Evolutionary conservation across 2,888 invertebrate genomes (phyloP).

Genomic region (Yponomeuta cagnagella): DNA sequence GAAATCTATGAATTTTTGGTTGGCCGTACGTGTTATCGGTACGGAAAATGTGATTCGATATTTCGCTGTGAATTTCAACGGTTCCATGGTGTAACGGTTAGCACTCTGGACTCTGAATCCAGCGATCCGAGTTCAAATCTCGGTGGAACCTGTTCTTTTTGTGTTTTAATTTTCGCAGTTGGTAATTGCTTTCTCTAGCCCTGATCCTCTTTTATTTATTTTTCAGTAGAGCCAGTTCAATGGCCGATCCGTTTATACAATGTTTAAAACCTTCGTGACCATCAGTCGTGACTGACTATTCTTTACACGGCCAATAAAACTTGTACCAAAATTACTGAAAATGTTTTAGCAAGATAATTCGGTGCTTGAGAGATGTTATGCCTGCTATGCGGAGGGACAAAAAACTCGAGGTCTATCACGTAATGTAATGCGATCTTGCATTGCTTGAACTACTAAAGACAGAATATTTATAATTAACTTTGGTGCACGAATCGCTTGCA

Average conservation of each 20-base stretch:
- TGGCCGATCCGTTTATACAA: background rate
- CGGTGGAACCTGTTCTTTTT: slow-evolving; percentile 77
- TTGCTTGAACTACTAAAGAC: background rate
- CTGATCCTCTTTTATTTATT: slow-evolving; percentile 6
- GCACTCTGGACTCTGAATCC: slow-evolving; percentile 88
- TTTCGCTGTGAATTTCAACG: slow-evolving; percentile 29
- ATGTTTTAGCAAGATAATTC: background rate
- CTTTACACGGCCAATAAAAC: background rate
- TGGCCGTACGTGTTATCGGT: background rate
- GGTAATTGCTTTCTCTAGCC: background rate
- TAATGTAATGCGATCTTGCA: background rate
- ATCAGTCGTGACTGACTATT: background rate
- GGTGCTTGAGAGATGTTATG: background rate
- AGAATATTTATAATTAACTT: background rate
- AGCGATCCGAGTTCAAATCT: slow-evolving; percentile 88
- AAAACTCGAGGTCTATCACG: background rate
- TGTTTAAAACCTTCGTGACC: background rate
- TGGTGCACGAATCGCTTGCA: background rate
- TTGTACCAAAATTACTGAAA: background rate
- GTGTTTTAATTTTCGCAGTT: slow-evolving; percentile 21
- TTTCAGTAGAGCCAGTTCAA: background rate
- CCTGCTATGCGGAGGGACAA: background rate
- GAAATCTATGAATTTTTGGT: background rate
- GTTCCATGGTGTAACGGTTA: slow-evolving; percentile 86
- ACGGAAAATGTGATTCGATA: background rate